Evolutionary conservation across 1,140 invertebrate genomes (phyloP).

Genomic region (Pomacea maculata): DNA sequence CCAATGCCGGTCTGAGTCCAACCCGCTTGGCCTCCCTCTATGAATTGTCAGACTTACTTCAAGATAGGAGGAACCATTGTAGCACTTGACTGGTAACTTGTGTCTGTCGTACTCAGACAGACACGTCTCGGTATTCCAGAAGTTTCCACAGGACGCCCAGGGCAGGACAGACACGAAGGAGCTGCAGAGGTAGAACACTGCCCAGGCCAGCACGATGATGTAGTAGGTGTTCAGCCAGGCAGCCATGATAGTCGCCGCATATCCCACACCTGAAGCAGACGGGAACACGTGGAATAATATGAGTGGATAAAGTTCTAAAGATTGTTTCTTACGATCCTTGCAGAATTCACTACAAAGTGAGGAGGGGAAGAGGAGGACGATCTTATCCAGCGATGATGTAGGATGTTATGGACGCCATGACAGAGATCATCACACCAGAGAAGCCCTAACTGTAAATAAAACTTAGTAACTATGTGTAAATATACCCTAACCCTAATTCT

Average conservation of each 20-base stretch:
- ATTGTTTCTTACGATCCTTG: too few relatives aligned
- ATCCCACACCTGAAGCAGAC: slow-evolving; percentile 85
- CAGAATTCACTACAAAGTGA: background rate
- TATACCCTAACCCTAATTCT: too few relatives aligned
- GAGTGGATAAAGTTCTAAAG: too few relatives aligned
- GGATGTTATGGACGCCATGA: background rate
- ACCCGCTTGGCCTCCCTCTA: too few relatives aligned
- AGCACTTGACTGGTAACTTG: slow-evolving; percentile 44
- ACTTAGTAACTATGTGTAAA: too few relatives aligned
- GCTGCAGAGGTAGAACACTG: slow-evolving; percentile 95
- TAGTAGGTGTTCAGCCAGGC: slow-evolving; percentile 99
- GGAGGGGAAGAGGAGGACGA: background rate
- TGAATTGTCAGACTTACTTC: slow-evolving; percentile 20
- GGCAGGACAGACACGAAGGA: slow-evolving; percentile 84
- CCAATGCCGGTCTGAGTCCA: too few relatives aligned
- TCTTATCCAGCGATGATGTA: background rate
- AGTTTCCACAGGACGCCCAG: slow-evolving; percentile 94
- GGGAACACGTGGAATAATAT: background rate
- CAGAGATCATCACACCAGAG: background rate
- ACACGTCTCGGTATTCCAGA: slow-evolving; percentile 69
- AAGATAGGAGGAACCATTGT: slow-evolving; percentile 37
- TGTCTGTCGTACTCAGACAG: slow-evolving; percentile 46
- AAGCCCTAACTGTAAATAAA: too few relatives aligned
- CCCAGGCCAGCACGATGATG: slow-evolving; percentile 98
- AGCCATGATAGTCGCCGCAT: slow-evolving; percentile 97